Evolutionary conservation across 1,140 invertebrate genomes (phyloP).

Genomic region (Bombus difficillimus): DNA sequence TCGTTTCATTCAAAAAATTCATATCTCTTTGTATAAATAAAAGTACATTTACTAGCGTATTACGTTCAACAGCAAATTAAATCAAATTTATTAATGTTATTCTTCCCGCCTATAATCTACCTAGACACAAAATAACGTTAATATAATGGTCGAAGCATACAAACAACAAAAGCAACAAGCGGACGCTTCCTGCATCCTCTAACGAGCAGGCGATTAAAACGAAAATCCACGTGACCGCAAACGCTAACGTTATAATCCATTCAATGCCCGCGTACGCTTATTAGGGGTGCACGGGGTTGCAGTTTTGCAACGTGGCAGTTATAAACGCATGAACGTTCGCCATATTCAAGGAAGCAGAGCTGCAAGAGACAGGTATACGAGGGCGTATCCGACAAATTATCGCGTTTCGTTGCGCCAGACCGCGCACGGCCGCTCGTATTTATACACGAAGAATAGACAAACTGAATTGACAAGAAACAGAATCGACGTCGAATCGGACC

Average conservation of each 20-base stretch:
- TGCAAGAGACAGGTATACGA: constrained; percentile 41
- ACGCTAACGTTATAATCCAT: constrained; percentile 3
- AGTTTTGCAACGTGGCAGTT: constrained; percentile 48
- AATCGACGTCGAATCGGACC: background rate
- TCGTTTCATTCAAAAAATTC: too few relatives aligned
- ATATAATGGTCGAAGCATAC: background rate
- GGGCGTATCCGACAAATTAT: constrained; percentile 19
- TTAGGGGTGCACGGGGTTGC: constrained; percentile 35
- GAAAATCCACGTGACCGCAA: constrained; percentile 34
- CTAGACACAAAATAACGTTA: background rate
- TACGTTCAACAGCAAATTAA: background rate
- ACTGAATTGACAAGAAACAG: background rate
- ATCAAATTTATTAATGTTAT: background rate
- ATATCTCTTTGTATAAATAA: background rate
- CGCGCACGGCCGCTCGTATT: background rate
- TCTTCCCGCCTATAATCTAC: background rate
- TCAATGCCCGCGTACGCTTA: background rate
- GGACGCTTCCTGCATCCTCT: background rate
- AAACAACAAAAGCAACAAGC: background rate
- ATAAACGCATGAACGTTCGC: background rate
- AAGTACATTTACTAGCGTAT: background rate
- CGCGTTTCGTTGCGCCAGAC: constrained; percentile 27
- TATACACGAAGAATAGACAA: background rate
- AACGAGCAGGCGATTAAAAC: constrained; percentile 6
- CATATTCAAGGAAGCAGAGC: constrained; percentile 28